A percentile compares a stretch with the other conserved stretches of the same genome.
phyloP scores from a whole-genome alignment of 1,140 invertebrate species.

The Capitella teleta region DNA sequence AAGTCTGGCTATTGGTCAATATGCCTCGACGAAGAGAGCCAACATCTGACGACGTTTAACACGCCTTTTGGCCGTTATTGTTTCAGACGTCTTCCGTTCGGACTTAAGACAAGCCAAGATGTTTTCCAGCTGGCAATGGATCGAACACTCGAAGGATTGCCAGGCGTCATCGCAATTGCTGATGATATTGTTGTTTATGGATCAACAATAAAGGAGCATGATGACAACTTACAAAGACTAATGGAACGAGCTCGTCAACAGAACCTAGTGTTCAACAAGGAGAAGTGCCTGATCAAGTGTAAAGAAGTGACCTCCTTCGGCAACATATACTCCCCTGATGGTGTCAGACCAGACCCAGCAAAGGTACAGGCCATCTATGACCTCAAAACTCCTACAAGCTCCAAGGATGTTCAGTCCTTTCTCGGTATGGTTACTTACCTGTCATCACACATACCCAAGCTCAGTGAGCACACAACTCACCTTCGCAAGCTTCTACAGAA shows the following conservation, averaged over 20 bases:
- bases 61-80: conserved; percentile 17
- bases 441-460: conserved; percentile 13
- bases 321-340: too few relatives aligned
- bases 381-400: conserved; percentile 14
- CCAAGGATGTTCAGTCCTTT: conserved; percentile 14
- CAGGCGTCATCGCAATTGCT: conserved; percentile 33
- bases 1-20: conserved; percentile 21
- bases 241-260: conserved; percentile 24
- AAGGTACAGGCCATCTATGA: conserved; percentile 34
- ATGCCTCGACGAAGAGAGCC: conserved; percentile 16
- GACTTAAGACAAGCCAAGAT: conserved; percentile 15
- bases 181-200: conserved; percentile 18
- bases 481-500: conserved; percentile 4
- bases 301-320: too few relatives aligned
- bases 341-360: conserved; percentile 31
- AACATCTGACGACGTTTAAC: conserved; percentile 17
- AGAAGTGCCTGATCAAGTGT: conserved; percentile 19
- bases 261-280: conserved; percentile 34
- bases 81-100: conserved; percentile 16
- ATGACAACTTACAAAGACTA: conserved; percentile 15
- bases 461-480: conserved; percentile 4
- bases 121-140: conserved; percentile 28
- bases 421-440: conserved; percentile 19
- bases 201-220: conserved; percentile 1
- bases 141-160: conserved; percentile 25